Base-by-base conservation (phyloP, 2,113 vertebrate species). In the Sceloporus tristichus region DNA sequence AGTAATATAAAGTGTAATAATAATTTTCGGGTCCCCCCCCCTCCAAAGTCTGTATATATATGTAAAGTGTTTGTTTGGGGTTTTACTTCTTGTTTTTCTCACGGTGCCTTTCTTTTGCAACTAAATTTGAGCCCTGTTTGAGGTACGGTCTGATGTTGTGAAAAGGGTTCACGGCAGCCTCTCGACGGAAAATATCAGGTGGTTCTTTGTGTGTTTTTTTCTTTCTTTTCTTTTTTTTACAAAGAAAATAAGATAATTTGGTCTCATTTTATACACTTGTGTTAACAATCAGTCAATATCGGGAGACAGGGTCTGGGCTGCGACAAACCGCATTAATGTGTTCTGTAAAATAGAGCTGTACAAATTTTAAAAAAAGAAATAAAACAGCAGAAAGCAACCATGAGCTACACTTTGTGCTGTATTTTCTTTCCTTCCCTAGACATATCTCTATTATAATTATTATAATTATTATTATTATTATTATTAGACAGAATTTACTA, bases 261-360 rank as follows among this genome's bases (percentile, higher is more conserved):
- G 92, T 95, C 96, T 96, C 96, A 95, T 96, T 96, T 96, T 97
- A 96, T 97, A 94, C 96, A 96, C 97, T 97, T 97, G 96, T 97
- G 95, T 97, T 97, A 62, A 95, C 95, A 96, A 96, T 96, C 96
- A 94, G 80, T 88, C 81, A 14, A 92, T 95, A 94, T 97, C 97
- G 97, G 97, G 97, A 98, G 96, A 97, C 96, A 98, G 98, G 96
- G 97, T 98, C 98, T 97, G 95, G 96, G 97, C 98, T 98, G 97
- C 97, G 94, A 98, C 97, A 96, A 98, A 98, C 96, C 97, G 97
- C 98, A 98, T 98, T 98, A 97, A 96, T 89, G 97, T 96, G 73
- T 98, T 99, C 95, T 96, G 98, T 99, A 99, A 97, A 98, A 98
- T 98, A 97, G 98, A 98, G 97, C 98, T 99, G 98, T 99, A 98